Evolutionary conservation across 2,113 vertebrate species (phyloP).

Genomic region (Puntigrus tetrazona): DNA sequence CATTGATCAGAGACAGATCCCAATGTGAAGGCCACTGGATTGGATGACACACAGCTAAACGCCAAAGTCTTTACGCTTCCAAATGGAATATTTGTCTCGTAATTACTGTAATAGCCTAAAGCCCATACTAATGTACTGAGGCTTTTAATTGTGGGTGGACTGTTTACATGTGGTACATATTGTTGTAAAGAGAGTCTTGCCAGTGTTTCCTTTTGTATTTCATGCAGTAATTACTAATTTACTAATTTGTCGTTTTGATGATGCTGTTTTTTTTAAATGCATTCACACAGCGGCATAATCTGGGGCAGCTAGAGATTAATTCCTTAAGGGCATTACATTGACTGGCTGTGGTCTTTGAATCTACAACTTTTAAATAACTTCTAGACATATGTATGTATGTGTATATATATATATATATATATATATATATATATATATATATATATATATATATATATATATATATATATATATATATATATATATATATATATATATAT

Average conservation of each 20-base stretch:
- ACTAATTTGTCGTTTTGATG: background rate
- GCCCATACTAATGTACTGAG: conserved; percentile 15
- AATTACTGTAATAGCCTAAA: conserved; percentile 35
- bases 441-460: too few species aligned
- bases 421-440: too few species aligned
- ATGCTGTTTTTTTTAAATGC: background rate
- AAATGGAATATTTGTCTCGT: background rate
- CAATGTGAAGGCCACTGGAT: conserved; percentile 41
- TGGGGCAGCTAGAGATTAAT: background rate
- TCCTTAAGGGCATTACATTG: background rate
- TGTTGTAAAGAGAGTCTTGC: background rate
- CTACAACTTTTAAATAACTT: background rate
- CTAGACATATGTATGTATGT: too few species aligned
- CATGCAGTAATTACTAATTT: background rate
- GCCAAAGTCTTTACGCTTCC: background rate
- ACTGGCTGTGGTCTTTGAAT: background rate
- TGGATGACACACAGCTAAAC: conserved; percentile 68
- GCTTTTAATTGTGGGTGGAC: conserved; percentile 17
- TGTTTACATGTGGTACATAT: conserved; percentile 5
- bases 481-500: too few species aligned
- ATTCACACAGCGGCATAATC: background rate
- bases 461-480: too few species aligned
- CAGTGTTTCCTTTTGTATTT: conserved; percentile 9
- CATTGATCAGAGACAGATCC: conserved; percentile 46
- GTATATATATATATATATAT: too few species aligned